Evolutionary conservation across 2,888 invertebrate species (phyloP), one percentile per base, ranked within the genome.

Genomic region (Myathropa florea): DNA sequence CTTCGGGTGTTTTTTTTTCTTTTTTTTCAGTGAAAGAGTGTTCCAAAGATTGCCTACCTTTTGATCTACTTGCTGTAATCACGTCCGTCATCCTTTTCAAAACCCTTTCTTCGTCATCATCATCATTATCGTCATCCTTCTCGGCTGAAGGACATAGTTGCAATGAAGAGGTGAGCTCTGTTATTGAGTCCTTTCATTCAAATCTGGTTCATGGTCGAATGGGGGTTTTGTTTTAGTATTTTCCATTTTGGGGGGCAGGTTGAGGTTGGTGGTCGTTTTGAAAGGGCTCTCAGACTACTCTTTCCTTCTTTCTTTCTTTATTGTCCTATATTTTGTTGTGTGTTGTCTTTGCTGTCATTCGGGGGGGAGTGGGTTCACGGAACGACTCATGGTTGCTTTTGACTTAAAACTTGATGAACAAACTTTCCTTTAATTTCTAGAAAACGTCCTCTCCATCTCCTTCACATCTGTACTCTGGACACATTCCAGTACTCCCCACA

Each of bases 191-290:
- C 65, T 75, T 75, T 68, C 55, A 70, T 59, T 80, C 55, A 18
- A 28, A 84, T 79, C 76, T 84, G 71, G 84, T 80, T 80, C 84
- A 84, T 80, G 84, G 84, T 67, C 84, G 61, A 60, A 39, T 23
- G 24, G 21, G 14, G 59, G 33, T 67, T 57, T 23, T 57, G 28
- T 65, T 55, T 28, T 7, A 2, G 28, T 33, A 9, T 30, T 71
- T 39, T 59, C 71, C 9, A 21, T 46, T 21, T 63, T 71, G 4
- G 9, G 28, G 36, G 28, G 70, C 61, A 59, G 46, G 57, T 71
- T 76, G 36, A 4, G 28, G 63, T 72, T 46, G 46, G 18, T 18
- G 46, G 46, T 59, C 68, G 57, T 33, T 33, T 46, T 9, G 0
- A 67, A 67, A 57, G 60, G 65, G 55, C 23, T 57, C 67, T 72